Evolutionary conservation across 1,140 invertebrate species (phyloP).

Genomic region (Teleogryllus occipitalis): DNA sequence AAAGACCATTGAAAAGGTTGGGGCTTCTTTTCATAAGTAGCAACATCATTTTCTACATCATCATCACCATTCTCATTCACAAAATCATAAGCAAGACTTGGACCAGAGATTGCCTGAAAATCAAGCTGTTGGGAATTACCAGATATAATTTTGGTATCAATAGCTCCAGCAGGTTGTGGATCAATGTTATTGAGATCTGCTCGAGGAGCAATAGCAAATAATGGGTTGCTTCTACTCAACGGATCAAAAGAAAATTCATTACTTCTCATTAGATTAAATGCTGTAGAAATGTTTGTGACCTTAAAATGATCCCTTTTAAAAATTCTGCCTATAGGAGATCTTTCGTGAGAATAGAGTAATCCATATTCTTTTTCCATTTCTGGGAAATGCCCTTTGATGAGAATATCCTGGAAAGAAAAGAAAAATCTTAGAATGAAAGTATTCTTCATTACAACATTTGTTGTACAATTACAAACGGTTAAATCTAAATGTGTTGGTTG

Average conservation of each 20-base stretch:
- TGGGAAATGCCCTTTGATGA: not conserved
- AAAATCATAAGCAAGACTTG: constrained; percentile 18
- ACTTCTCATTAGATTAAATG: not conserved
- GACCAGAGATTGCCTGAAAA: constrained; percentile 35
- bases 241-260: not conserved
- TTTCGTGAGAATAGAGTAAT: not conserved
- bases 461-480: too few species aligned
- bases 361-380: constrained; percentile 3
- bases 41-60: constrained; percentile 20
- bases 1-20: constrained; percentile 65
- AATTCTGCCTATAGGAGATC: not conserved
- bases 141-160: constrained; percentile 29
- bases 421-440: too few species aligned
- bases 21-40: not conserved
- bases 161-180: not conserved
- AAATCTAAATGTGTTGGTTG: too few species aligned
- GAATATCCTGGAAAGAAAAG: not conserved
- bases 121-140: constrained; percentile 27
- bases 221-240: not conserved
- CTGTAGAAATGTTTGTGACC: not conserved
- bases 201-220: constrained; percentile 6
- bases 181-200: constrained; percentile 26
- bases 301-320: not conserved
- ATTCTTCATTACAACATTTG: too few species aligned
- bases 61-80: constrained; percentile 20